Conservation (phyloP, 2,797 vertebrate genomes). For the Nannoperca australis region DNA sequence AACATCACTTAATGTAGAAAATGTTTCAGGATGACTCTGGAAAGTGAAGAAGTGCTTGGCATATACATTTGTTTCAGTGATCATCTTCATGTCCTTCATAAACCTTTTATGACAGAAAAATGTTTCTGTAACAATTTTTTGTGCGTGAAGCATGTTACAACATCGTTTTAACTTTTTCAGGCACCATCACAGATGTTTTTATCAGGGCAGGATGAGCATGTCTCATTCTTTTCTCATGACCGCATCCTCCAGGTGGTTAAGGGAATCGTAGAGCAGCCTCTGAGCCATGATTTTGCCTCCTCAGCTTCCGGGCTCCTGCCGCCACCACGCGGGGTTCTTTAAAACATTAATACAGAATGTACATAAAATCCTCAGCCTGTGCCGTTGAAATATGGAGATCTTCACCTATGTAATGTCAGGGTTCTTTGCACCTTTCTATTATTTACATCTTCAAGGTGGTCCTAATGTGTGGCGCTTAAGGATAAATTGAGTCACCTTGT, state of each 20-base stretch:
- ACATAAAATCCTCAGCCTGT: slow-evolving; percentile 23
- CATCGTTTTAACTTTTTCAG: slow-evolving; percentile 35
- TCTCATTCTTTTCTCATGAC: slow-evolving; percentile 39
- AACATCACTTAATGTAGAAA: not conserved
- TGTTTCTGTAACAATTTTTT: slow-evolving; percentile 27
- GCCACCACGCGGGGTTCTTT: slow-evolving; percentile 16
- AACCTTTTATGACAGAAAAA: slow-evolving; percentile 54
- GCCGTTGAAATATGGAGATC: slow-evolving; percentile 25
- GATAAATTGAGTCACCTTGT: slow-evolving; percentile 64
- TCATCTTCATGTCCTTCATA: slow-evolving; percentile 47
- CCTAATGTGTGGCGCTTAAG: slow-evolving; percentile 37
- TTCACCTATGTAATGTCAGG: slow-evolving; percentile 30
- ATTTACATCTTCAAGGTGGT: slow-evolving; percentile 59
- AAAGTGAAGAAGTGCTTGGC: no score
- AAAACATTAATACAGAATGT: slow-evolving; percentile 48
- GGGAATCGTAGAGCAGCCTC: slow-evolving; percentile 27
- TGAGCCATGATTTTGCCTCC: slow-evolving; percentile 28
- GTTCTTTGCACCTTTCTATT: slow-evolving; percentile 44
- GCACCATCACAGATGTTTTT: slow-evolving; percentile 49
- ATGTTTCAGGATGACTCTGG: not conserved
- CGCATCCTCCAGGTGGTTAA: slow-evolving; percentile 40
- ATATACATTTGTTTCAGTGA: no score
- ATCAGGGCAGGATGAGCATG: slow-evolving; percentile 50
- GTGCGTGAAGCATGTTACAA: slow-evolving; percentile 28
- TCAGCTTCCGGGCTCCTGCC: slow-evolving; percentile 11